Evolutionary conservation across 2,888 invertebrate genomes (phyloP).

Genomic region (Platerodrilus igneus): DNA sequence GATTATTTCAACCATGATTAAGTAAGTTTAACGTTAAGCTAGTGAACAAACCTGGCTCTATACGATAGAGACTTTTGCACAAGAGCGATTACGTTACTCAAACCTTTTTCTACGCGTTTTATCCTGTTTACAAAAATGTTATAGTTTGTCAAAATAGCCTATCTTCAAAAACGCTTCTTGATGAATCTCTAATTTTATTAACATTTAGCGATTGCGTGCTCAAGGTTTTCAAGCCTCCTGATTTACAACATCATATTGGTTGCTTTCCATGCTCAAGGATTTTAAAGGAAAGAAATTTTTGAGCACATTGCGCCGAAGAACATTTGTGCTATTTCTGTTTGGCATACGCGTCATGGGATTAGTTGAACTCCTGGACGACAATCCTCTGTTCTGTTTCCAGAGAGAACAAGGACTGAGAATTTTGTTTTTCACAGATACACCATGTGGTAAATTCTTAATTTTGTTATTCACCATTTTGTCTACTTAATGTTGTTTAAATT

Average conservation of each 20-base stretch:
- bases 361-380: no score
- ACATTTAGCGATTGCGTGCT: neutral
- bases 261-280: conserved; percentile 3
- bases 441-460: neutral
- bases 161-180: conserved; percentile 7
- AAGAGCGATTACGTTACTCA: conserved; percentile 4
- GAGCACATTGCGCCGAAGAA: neutral
- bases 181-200: conserved; percentile 3
- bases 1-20: conserved; percentile 2
- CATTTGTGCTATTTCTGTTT: neutral
- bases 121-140: conserved; percentile 3
- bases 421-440: neutral
- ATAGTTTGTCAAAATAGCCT: neutral
- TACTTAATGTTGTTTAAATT: conserved; percentile 7
- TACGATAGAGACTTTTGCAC: conserved; percentile 2
- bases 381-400: neutral
- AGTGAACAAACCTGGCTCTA: conserved; percentile 6
- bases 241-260: conserved; percentile 1
- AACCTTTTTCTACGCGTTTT: conserved; percentile 1
- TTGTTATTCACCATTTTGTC: conserved; percentile 6
- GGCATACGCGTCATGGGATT: no score
- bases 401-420: neutral
- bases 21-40: no score
- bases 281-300: neutral
- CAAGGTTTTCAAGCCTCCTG: neutral